Percentiles rank a stretch among this genome's conserved stretches.
Conservation (phyloP, 2,797 vertebrate genomes). For the Syngnathus rostellatus region DNA sequence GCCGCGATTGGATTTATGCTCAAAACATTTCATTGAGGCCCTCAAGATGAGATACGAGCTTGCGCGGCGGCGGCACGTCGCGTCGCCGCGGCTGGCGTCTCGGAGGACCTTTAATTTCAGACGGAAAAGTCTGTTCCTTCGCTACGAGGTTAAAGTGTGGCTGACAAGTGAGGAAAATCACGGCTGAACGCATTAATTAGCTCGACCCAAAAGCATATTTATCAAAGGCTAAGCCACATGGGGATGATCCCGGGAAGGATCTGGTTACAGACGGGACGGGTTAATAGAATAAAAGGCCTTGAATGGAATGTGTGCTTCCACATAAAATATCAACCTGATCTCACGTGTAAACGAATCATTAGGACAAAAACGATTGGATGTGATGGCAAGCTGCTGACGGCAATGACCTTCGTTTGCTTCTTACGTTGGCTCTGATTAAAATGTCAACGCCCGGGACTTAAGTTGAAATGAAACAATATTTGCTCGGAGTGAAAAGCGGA, state of each 20-base stretch:
- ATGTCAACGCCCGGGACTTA: constrained; percentile 52
- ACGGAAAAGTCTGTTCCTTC: constrained; percentile 61
- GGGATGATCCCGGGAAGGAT: constrained; percentile 58
- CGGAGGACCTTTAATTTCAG: constrained; percentile 74
- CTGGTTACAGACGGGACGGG: constrained; percentile 55
- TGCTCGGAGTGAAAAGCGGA: constrained; percentile 41
- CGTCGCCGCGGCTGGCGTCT: constrained; percentile 64
- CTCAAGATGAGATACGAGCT: constrained; percentile 47
- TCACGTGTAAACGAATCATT: constrained; percentile 61
- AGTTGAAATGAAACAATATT: constrained; percentile 52
- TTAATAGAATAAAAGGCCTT: constrained; percentile 66
- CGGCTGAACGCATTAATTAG: constrained; percentile 70
- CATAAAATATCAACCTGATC: constrained; percentile 62
- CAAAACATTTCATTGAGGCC: constrained; percentile 52
- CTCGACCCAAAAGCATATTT: constrained; percentile 69
- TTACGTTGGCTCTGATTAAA: constrained; percentile 49
- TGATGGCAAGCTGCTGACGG: constrained; percentile 35
- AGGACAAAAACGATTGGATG: constrained; percentile 48
- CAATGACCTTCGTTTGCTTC: constrained; percentile 46
- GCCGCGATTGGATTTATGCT: constrained; percentile 39
- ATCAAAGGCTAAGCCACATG: constrained; percentile 67
- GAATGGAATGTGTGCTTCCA: constrained; percentile 56
- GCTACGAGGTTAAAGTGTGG: constrained; percentile 65
- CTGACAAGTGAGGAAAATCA: constrained; percentile 63
- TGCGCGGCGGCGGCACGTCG: constrained; percentile 25